Conservation (phyloP, 2,888 invertebrate species). For the Sceliomorpha sp. region DNA sequence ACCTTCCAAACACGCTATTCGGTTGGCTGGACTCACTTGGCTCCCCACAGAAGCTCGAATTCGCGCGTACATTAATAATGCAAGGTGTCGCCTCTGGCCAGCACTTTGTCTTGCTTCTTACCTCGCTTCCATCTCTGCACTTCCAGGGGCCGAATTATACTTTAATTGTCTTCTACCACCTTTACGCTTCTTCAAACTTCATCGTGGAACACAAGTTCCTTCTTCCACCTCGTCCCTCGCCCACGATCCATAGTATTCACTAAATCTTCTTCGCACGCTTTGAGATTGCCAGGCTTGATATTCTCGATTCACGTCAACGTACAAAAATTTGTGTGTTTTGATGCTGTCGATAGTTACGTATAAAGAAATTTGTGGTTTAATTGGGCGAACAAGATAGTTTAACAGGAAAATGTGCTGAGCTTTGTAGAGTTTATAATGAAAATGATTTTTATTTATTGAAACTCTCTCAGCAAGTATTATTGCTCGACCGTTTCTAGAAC, state of each 20-base stretch:
- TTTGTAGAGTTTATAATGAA: too few species aligned
- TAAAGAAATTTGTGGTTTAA: too few species aligned
- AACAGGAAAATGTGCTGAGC: too few species aligned
- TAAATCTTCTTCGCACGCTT: constrained; percentile 44
- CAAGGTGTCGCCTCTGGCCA: constrained; percentile 79
- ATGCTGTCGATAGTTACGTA: constrained; percentile 14
- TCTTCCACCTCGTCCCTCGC: constrained; percentile 18
- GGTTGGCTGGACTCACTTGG: constrained; percentile 13
- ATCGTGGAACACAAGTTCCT: constrained; percentile 43
- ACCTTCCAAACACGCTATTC: constrained; percentile 14
- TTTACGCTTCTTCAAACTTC: constrained; percentile 59
- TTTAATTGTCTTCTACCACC: constrained; percentile 66
- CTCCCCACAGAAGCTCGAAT: constrained; percentile 74
- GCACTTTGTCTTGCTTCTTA: constrained; percentile 75
- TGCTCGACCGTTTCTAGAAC: too few species aligned
- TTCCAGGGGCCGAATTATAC: constrained; percentile 64
- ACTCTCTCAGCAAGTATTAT: too few species aligned
- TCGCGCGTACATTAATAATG: constrained; percentile 78
- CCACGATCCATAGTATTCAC: constrained; percentile 14
- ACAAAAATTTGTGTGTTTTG: constrained; percentile 13
- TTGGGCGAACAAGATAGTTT: too few species aligned
- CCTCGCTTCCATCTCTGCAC: constrained; percentile 56
- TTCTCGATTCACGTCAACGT: constrained; percentile 30
- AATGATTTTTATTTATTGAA: too few species aligned
- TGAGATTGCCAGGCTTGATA: constrained; percentile 34